Percentiles rank a stretch among this genome's conserved stretches.
These are phyloP conservation scores for Bellardia bayeri DNA, from an alignment of 2,888 invertebrate species.

Conservation along the genomic window DNA sequence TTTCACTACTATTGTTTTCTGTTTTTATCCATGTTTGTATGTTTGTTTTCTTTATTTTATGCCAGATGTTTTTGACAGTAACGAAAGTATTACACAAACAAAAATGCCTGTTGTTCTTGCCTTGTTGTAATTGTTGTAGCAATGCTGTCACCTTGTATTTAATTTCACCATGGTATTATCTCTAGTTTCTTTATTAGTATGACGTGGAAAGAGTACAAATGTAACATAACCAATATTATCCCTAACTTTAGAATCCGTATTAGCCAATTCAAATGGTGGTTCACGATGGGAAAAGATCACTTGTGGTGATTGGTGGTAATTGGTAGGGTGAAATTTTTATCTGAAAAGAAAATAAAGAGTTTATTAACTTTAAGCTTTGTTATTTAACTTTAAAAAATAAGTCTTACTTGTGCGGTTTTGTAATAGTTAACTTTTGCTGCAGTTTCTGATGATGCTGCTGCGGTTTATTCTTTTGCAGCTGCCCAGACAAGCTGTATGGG, in stretches of 20 bases:
- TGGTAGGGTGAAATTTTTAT: constrained; percentile 75
- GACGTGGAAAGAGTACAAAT: constrained; percentile 98
- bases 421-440: constrained; percentile 70
- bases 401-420: constrained; percentile 73
- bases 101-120: too few relatives aligned
- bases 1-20: too few relatives aligned
- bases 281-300: constrained; percentile 91
- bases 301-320: constrained; percentile 87
- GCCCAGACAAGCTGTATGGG: constrained; percentile 80
- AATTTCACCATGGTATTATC: constrained; percentile 99
- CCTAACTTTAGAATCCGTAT: constrained; percentile 96
- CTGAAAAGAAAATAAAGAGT: constrained; percentile 51
- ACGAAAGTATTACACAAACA: too few relatives aligned
- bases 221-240: constrained; percentile 99
- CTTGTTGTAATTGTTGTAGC: too few relatives aligned
- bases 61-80: too few relatives aligned
- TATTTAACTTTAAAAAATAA: neutral
- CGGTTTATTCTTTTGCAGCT: constrained; percentile 33
- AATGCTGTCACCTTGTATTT: too few relatives aligned
- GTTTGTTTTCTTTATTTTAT: too few relatives aligned
- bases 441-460: constrained; percentile 55
- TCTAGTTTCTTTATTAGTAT: constrained; percentile 94
- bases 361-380: too few relatives aligned
- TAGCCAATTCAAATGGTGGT: constrained; percentile 97
- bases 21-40: too few relatives aligned